These are phyloP conservation scores for Forficula auricularia DNA, from an alignment of 1,140 invertebrate species.

Conservation along the genomic window DNA sequence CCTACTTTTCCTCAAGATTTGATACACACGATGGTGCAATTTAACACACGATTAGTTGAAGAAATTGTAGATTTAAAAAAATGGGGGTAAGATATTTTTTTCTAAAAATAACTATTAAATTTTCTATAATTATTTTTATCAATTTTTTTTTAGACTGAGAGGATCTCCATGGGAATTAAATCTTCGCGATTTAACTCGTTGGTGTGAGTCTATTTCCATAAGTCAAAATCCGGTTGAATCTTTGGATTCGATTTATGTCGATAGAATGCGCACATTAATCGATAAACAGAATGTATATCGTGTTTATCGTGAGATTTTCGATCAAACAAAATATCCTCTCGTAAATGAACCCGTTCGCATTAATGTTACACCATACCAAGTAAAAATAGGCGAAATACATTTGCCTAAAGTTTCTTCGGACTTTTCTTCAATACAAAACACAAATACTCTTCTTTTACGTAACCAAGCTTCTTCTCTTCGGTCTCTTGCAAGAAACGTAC, in stretches of 20 bases:
- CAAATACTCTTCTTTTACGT: constrained; percentile 34
- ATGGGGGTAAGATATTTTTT: constrained; percentile 34
- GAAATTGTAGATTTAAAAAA: constrained; percentile 39
- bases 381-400: constrained; percentile 39
- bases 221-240: constrained; percentile 38
- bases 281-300: constrained; percentile 46
- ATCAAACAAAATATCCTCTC: constrained; percentile 27
- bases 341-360: constrained; percentile 28
- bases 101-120: no score
- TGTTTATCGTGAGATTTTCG: constrained; percentile 42
- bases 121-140: no score
- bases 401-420: not conserved
- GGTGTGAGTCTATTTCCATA: constrained; percentile 51
- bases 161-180: constrained; percentile 95
- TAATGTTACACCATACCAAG: constrained; percentile 29
- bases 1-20: constrained; percentile 27
- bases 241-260: constrained; percentile 59
- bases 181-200: constrained; percentile 81
- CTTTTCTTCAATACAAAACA: no score
- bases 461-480: constrained; percentile 47
- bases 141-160: constrained; percentile 24
- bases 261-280: constrained; percentile 54
- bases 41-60: constrained; percentile 51
- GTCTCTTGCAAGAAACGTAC: constrained; percentile 60
- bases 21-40: constrained; percentile 56